Evolutionary conservation across 2,113 vertebrate species (phyloP), one percentile per base, ranked within the genome.

Genomic region (Pseudolaguvia tuberculata): DNA sequence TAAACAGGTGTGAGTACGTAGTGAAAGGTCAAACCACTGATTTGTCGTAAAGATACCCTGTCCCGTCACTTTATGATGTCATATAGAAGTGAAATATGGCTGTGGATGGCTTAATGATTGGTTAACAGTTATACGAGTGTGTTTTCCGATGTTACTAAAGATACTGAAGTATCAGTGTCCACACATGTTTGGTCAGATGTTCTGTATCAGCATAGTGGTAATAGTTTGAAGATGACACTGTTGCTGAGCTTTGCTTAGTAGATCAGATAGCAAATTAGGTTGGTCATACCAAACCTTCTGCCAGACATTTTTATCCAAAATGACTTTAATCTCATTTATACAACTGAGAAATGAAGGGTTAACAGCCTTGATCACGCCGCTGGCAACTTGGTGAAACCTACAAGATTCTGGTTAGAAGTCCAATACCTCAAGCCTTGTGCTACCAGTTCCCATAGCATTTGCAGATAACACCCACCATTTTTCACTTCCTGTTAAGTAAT

Each of bases 81-180:
- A 29, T 56, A 51, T 23, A 45, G 62, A 70, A 47, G 55, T 75
- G 75, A 78, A 78, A 78, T 66, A 78, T 75, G 78, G 69, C 68
- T 75, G 62, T 58, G 68, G 72, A 67, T 55, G 73, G 71, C 75
- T 66, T 80, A 69, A 72, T 75, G 78, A 78, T 80, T 78, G 73
- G 78, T 79, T 83, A 85, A 82, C 69, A 77, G 75, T 82, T 76
- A 82, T 80, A 65, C 69, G 78, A 72, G 78, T 73, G 71, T 20
- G 52, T 68, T 84, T 52, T 45, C 58, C 58, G 73, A 69, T 50
- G 78, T 85, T 83, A 79, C 83, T 81, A 85, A 83, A 83, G 78
- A 85, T 83, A 81, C 71, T 62, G 58, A 72, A 81, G 81, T 84
- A 77, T 84, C 78, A 56, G 71, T 83, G 72, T 83, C 80, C 78